phyloP scores from a whole-genome alignment of 2,888 invertebrate species.

The Magallana nippona region DNA sequence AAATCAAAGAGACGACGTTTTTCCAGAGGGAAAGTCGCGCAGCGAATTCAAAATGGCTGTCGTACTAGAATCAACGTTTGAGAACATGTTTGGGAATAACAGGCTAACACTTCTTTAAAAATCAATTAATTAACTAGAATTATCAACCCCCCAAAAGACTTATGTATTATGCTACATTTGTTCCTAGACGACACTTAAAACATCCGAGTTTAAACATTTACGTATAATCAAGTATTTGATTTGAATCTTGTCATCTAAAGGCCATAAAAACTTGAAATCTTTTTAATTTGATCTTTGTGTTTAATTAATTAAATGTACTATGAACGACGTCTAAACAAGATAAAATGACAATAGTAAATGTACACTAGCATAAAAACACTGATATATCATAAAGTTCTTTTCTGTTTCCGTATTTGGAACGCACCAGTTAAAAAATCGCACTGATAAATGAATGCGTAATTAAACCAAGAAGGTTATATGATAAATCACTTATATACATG shows the following conservation, averaged over 20 bases:
- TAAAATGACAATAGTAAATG: not conserved
- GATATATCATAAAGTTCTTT: not conserved
- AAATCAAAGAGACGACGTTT: no score
- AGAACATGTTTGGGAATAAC: no score
- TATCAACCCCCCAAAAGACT: no score
- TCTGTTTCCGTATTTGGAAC: not conserved
- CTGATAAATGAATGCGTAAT: not conserved
- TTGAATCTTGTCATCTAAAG: not conserved
- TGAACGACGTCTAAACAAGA: not conserved
- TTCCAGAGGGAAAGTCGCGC: no score
- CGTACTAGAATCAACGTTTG: no score
- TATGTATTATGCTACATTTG: no score
- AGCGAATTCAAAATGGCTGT: no score
- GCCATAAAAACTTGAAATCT: constrained; percentile 11
- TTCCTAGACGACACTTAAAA: not conserved
- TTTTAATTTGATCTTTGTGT: not conserved
- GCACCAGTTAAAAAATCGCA: not conserved
- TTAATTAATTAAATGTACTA: constrained; percentile 22
- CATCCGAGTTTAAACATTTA: not conserved
- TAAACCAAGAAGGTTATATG: no score
- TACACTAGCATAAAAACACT: not conserved
- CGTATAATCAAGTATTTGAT: not conserved
- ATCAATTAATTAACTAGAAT: no score
- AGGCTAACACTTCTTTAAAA: no score
- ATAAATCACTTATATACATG: not conserved